Base-by-base conservation (phyloP, 2,113 vertebrate genomes). In the Ciconia boyciana region DNA sequence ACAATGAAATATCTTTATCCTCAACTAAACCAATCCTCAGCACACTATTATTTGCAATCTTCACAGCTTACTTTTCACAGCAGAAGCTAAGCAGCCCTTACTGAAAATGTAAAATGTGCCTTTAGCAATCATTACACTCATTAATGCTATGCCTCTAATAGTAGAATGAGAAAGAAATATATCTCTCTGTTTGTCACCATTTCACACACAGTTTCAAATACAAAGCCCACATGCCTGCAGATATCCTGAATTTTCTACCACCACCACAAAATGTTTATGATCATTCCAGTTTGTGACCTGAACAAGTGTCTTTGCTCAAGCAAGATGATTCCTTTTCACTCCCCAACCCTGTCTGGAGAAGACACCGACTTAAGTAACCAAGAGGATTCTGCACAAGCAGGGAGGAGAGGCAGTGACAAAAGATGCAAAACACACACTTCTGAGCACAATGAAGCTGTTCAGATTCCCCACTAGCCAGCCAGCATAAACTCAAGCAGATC, bases 231-330 rank as follows among this genome's bases (percentile, higher is more conserved):
- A n/a, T 57, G 88, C 58, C 46, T 66, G 86, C 80, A 71, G 61
- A 80, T 62, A 75, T 16, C 76, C 58, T 54, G 58, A 81, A 86
- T 94, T 91, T 95, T 87, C 91, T 91, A 70, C 75, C 66, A 60
- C n/a, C 86, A 87, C 88, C 17, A 29, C 93, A 92, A 97, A 97
- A 95, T 90, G 55, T 96, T 95, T 93, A 90, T 83, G 90, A 97
- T 89, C 94, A 94, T 65, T 96, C 78, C 91, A 91, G 97, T 96
- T 91, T 93, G 95, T 90, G 78, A 81, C 54, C 87, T 39, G 46
- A 78, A 60, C 21, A 16, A 52, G 39, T 62, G 65, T 82, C 69
- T 75, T 64, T 55, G 44, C 32, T 92, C 49, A 72, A 36, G 71
- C 77, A 87, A 94, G 44, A 93, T 7, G 39, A 92, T 92, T 94